Base-by-base conservation (phyloP, 2,113 vertebrate species). In the Mormoops blainvillei region DNA sequence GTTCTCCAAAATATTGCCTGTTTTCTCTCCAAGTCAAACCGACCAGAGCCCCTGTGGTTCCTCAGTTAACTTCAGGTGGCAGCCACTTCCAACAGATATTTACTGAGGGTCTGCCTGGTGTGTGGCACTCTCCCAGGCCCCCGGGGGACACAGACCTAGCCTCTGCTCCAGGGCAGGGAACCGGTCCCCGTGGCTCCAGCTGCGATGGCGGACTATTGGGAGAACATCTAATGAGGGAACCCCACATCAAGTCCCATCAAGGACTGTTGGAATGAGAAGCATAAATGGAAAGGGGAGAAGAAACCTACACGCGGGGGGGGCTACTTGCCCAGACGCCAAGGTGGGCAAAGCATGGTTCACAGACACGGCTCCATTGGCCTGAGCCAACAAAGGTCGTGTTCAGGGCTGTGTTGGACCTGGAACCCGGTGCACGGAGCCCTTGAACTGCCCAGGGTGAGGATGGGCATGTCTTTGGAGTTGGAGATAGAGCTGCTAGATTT, bases 191-290 rank as follows among this genome's bases (percentile, higher is more conserved):
- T 0, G 0, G 38, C 10, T 56, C 45, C 22, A 1, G 18, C 28
- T 8, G 11, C 28, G 33, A 38, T 2, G 7, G 28, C 4, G 2
- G 36, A 45, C 24, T 18, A 0, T 2, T 6, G 2, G 11, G 52
- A 20, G 76, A 14, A 43, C 6, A 3, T 31, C 71, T 61, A 9
- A 15, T 8, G 2, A 16, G 31, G 28, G 52, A 19, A 22, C 38
- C 20, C 0, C 0, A 7, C 0, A 0, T 13, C 22, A 3, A n/a
- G 11, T 5, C 28, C 10, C 33, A 0, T 6, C 38, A 31, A 81
- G 50, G 9, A 7, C 4, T 18, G 24, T 38, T 71, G 89, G 58
- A n/a, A 33, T n/a, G 38, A 43, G 41, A 38, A 68, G 77, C 56
- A 19, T 54, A 52, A 4, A 7, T 36, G 36, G 58, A 45, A 68